Evolutionary conservation across 64 coral and sea anemone species (phyloP), one percentile per base, ranked within the genome.

Genomic region (Exaiptasia diaphana): DNA sequence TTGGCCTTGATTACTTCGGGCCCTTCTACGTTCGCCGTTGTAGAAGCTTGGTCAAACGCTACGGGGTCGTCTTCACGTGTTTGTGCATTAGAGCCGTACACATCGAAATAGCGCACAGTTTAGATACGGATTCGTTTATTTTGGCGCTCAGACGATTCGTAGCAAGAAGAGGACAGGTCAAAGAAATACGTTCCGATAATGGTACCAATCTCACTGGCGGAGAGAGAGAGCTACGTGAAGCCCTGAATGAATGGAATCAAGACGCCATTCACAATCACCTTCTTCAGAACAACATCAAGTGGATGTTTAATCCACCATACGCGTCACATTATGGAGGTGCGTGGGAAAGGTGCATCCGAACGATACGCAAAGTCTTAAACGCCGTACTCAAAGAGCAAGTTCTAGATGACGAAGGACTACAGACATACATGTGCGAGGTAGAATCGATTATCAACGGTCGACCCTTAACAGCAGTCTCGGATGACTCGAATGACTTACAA

Each of bases 51-150:
- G 20, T 73, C 25, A 73, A 40, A 54, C 52, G 4, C 25, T 54
- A 54, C 12, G 52, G 52, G 25, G 4, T 54, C 14, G 25, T 54
- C 4, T 54, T 54, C 25, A 54, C 52, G 18, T 54, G 52, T 54
- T 23, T 12, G 52, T 4, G 4, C 7, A 54, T 54, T n/a, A 15
- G 52, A 7, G 52, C 52, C 5, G 52, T 54, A 15, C 52, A 54
- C 14, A 54, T 54, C n/a, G 68, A 85, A 71, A 53, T 73, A 2
- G 35, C 60, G 18, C 25, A 85, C 55, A 85, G 27, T 55, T 21
- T 85, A 38, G 82, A 85, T 41, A 61, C 52, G 39, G 34, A 72
- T 40, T 74, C 82, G n/a, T 85, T 74, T 42, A 20, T 85, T 17
- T 60, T 61, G 22, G 25, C 35, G 50, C 40, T 85, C 31, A 18